Percentiles rank a stretch among this genome's conserved stretches.
phyloP scores from a whole-genome alignment of 2,888 invertebrate genomes.

The Electrophaes corylata region DNA sequence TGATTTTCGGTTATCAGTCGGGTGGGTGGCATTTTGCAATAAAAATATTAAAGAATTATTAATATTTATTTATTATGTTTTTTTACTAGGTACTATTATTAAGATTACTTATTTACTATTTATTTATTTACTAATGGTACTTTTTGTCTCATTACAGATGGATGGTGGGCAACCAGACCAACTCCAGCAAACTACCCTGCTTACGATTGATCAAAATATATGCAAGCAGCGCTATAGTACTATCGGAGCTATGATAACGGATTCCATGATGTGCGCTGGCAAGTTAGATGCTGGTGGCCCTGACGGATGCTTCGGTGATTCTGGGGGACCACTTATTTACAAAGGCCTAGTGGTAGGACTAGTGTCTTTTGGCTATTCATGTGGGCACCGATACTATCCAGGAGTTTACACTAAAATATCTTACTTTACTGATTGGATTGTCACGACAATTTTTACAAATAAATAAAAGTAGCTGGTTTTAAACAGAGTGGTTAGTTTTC shows the following conservation, averaged over 20 bases:
- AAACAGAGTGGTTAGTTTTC: no score
- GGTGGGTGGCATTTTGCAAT: no score
- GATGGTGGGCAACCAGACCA: constrained; percentile 69
- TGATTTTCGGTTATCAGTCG: no score
- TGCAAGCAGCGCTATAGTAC: constrained; percentile 64
- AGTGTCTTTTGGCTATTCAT: constrained; percentile 75
- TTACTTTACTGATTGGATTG: constrained; percentile 72
- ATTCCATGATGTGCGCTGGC: constrained; percentile 76
- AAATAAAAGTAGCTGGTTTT: no score
- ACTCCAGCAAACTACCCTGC: constrained; percentile 63
- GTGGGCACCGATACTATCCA: constrained; percentile 71
- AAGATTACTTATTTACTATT: no score
- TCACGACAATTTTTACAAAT: constrained; percentile 61
- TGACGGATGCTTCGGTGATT: constrained; percentile 76
- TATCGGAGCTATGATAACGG: constrained; percentile 63
- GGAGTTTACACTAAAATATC: constrained; percentile 78
- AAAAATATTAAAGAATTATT: no score
- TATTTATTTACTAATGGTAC: no score
- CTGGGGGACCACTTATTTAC: constrained; percentile 74
- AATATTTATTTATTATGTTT: no score
- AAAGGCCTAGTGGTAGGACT: constrained; percentile 73
- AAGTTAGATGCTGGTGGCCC: constrained; percentile 65
- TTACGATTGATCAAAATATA: constrained; percentile 58
- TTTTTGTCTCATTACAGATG: constrained; percentile 49
- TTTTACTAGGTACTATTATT: no score